Evolutionary conservation across 2,113 vertebrate genomes (phyloP).

Genomic region (Heterocephalus glaber): DNA sequence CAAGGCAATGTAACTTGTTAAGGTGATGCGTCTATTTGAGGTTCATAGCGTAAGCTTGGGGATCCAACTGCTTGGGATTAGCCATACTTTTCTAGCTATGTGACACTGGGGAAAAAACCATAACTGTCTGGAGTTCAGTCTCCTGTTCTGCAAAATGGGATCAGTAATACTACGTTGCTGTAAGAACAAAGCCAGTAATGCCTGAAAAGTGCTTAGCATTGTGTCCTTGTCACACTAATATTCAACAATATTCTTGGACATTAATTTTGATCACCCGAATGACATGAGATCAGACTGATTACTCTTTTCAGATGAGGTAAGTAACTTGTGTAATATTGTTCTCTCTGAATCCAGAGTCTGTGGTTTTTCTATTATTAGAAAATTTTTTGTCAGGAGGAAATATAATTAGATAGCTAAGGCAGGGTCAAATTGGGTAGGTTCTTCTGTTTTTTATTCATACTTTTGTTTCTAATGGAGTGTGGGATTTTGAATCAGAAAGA

Average conservation of each 20-base stretch:
- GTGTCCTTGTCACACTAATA: not conserved
- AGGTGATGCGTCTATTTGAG: not conserved
- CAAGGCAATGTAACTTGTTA: not conserved
- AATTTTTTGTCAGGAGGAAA: not conserved
- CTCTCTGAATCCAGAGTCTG: not conserved
- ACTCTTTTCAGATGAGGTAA: not conserved
- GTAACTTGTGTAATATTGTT: not conserved
- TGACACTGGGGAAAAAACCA: not conserved
- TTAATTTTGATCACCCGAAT: not conserved
- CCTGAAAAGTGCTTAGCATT: not conserved
- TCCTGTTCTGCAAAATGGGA: not conserved
- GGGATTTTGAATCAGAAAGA: not conserved
- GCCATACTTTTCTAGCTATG: not conserved
- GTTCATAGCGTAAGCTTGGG: not conserved
- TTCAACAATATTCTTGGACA: not conserved
- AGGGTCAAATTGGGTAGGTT: too few relatives aligned
- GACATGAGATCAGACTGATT: not conserved
- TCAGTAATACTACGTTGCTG: not conserved
- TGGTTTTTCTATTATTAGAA: not conserved
- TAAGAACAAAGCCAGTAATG: not conserved
- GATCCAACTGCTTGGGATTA: not conserved
- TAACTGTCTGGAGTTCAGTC: not conserved
- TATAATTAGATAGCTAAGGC: not conserved
- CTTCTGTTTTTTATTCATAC: not conserved
- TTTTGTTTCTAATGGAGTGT: not conserved